These are phyloP conservation scores for Limnephilus lunatus DNA, from an alignment of 2,888 invertebrate species.

Conservation along the genomic window DNA sequence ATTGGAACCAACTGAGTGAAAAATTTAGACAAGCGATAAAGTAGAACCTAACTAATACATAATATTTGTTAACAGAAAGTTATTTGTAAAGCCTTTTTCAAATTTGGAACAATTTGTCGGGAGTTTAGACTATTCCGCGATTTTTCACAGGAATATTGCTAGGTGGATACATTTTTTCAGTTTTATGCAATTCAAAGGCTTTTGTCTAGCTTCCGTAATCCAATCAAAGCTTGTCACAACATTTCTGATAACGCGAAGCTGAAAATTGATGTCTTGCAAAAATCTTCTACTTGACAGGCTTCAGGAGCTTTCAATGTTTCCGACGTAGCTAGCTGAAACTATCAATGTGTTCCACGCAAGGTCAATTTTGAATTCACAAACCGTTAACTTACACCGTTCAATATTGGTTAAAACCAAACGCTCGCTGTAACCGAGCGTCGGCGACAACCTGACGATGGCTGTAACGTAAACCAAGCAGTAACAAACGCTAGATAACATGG, in stretches of 20 bases:
- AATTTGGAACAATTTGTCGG: too few relatives aligned
- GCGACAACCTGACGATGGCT: not conserved
- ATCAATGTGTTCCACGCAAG: not conserved
- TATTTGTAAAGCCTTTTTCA: too few relatives aligned
- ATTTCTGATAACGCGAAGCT: not conserved
- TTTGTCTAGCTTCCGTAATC: not conserved
- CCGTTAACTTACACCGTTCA: not conserved
- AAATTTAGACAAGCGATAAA: too few relatives aligned
- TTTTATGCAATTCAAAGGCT: not conserved
- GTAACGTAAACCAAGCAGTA: not conserved
- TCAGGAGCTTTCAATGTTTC: not conserved
- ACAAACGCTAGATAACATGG: not conserved
- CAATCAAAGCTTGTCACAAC: not conserved
- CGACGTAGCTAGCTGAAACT: not conserved
- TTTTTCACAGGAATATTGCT: too few relatives aligned
- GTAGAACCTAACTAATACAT: too few relatives aligned
- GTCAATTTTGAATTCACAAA: not conserved
- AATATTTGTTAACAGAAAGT: too few relatives aligned
- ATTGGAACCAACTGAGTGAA: too few relatives aligned
- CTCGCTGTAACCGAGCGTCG: not conserved
- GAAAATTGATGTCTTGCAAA: not conserved
- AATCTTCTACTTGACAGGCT: conserved; percentile 10
- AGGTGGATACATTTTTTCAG: not conserved
- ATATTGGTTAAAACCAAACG: not conserved
- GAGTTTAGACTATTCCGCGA: too few relatives aligned